Evolutionary conservation across 2,113 vertebrate genomes (phyloP).

Genomic region (Sorex fumeus): DNA sequence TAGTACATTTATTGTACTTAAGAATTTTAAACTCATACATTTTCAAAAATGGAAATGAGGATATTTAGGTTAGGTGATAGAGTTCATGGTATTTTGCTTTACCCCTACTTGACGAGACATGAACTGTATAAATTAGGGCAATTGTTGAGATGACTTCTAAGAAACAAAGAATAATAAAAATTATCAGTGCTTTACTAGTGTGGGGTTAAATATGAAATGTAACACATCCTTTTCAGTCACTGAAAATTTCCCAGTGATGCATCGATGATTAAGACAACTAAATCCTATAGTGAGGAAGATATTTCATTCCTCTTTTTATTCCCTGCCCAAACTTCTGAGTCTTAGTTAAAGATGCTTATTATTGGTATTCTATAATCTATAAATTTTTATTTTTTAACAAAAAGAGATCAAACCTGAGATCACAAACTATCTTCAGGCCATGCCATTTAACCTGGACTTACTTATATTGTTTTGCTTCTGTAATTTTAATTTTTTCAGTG

Average conservation of each 20-base stretch:
- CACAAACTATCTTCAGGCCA: not conserved
- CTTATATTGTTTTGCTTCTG: not conserved
- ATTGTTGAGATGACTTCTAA: not conserved
- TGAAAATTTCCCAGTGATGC: no score
- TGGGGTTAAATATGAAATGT: no score
- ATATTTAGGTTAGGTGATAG: not conserved
- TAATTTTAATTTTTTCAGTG: conserved; percentile 10
- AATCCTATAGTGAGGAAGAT: not conserved
- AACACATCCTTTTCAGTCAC: no score
- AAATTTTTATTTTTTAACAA: no score
- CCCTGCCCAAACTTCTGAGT: not conserved
- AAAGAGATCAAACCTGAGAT: not conserved
- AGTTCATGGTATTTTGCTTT: not conserved
- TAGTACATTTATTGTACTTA: not conserved
- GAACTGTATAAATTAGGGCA: not conserved
- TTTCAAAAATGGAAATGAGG: not conserved
- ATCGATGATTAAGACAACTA: no score
- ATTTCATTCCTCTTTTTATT: not conserved
- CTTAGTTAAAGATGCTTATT: not conserved
- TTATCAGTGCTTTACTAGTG: not conserved
- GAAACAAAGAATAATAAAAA: not conserved
- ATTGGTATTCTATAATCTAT: not conserved
- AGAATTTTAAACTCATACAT: not conserved
- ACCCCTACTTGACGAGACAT: not conserved
- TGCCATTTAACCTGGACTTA: not conserved